phyloP scores from a whole-genome alignment of 2,888 invertebrate species.

The Cyaniris semiargus region DNA sequence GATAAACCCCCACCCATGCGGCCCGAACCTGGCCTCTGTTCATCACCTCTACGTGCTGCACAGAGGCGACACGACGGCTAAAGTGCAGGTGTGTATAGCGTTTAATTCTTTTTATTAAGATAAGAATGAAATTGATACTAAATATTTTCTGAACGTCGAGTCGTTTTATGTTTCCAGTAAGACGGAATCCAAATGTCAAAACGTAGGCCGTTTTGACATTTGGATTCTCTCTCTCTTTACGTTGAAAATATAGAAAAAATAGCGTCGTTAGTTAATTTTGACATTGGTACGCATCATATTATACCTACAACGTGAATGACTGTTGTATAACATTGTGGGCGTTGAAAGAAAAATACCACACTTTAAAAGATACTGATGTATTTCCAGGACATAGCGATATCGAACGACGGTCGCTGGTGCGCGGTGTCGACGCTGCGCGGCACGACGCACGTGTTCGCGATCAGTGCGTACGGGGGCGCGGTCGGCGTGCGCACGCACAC shows the following conservation, averaged over 20 bases:
- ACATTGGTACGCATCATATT: neutral
- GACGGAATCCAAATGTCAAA: too few relatives aligned
- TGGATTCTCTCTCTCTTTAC: too few relatives aligned
- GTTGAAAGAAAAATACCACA: neutral
- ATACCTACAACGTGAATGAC: too few relatives aligned
- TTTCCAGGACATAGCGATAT: slow-evolving; percentile 90
- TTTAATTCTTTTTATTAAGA: neutral
- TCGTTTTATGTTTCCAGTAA: too few relatives aligned
- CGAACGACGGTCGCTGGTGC: slow-evolving; percentile 97
- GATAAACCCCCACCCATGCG: slow-evolving; percentile 95
- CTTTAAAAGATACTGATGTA: neutral
- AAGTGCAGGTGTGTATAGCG: slow-evolving; percentile 83
- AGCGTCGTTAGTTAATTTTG: neutral
- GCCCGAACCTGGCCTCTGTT: slow-evolving; percentile 91
- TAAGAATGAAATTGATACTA: too few relatives aligned
- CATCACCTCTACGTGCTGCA: slow-evolving; percentile 97
- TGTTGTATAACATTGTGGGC: too few relatives aligned
- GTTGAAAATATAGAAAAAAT: too few relatives aligned
- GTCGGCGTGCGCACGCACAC: slow-evolving; percentile 96
- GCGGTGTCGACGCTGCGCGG: slow-evolving; percentile 96
- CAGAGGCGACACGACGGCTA: slow-evolving; percentile 97
- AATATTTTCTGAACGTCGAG: too few relatives aligned
- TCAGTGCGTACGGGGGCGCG: slow-evolving; percentile 97
- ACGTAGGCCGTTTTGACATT: too few relatives aligned
- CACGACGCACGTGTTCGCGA: slow-evolving; percentile 98